These are phyloP conservation scores for Eidolon helvum DNA, from an alignment of 2,113 vertebrate genomes.

Conservation along the genomic window DNA sequence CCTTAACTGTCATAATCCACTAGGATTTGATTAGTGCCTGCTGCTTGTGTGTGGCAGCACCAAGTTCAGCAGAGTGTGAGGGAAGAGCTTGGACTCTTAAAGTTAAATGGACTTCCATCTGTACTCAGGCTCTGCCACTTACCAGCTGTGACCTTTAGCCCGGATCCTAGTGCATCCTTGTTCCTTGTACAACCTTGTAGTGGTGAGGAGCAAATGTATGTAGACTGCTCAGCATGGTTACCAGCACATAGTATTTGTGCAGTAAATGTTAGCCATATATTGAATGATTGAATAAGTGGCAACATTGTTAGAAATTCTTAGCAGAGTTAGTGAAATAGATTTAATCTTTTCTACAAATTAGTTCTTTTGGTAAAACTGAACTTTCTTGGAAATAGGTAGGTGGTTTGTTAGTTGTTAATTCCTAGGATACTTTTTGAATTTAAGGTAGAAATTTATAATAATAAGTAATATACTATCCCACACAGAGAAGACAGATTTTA, in stretches of 20 bases:
- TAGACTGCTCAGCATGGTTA: neutral
- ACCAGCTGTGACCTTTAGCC: neutral
- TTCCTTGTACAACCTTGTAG: neutral
- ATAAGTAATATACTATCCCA: neutral
- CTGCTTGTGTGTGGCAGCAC: neutral
- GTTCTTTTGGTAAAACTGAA: conserved; percentile 1
- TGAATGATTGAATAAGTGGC: neutral
- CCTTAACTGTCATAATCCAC: neutral
- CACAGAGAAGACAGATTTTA: neutral
- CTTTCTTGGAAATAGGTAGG: neutral
- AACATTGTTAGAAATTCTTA: neutral
- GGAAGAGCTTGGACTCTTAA: neutral
- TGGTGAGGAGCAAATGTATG: neutral
- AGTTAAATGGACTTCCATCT: neutral
- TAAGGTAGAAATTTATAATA: neutral
- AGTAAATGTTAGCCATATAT: neutral
- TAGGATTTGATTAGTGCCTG: neutral
- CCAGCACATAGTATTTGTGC: neutral
- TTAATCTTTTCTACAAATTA: neutral
- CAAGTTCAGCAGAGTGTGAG: neutral
- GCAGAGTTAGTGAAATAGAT: neutral
- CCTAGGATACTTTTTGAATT: neutral
- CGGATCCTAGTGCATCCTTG: neutral
- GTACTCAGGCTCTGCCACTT: neutral
- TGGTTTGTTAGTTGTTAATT: neutral